Base-by-base conservation (phyloP, 1,140 invertebrate genomes). In the Bombus confusus region DNA sequence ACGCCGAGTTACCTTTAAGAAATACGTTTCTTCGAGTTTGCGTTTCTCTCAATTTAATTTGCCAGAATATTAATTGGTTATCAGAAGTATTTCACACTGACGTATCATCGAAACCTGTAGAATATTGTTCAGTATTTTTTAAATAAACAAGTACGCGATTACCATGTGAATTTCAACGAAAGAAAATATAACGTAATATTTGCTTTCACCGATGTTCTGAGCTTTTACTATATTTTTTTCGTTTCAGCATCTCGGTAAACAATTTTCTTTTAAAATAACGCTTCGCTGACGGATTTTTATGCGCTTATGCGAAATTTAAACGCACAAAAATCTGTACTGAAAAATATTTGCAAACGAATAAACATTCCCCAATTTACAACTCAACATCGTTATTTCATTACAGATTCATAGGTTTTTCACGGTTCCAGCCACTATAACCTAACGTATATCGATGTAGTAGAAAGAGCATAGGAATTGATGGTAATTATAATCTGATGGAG, bases 331-430 rank as follows among this genome's bases (percentile, higher is more conserved):
- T 66, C 62, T 12, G 28, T 18, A 66, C 2, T 0, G 18, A 52
- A 15, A 8, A 52, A 52, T 5, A 52, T 22, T 22, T 22, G 47
- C 47, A 22, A 52, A 52, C 18, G 2, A 52, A 52, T 52, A 22
- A 52, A 22, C 22, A 52, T 52, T 8, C 6, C 47, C 47, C 18
- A 8, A 22, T 22, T 22, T 52, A 52, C 47, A 22, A 22, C 6
- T 22, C 0, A 4, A 13, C 15, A 1, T 22, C 34, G 0, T 37
- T 4, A 25, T 6, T 37, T 59, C 13, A 5, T 8, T 3, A 1
- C 0, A 28, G 3, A 8, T 34, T 12, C 57, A 2, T 6, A 52
- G 3, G 9, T 8, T 75, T 57, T 10, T 31, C 31, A 28, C 74
- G 31, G 59, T 28, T 31, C 0, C 28, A 39, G 25, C 5, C 74